Evolutionary conservation across 2,797 vertebrate species (phyloP).

Genomic region (Aselliscus stoliczkanus): DNA sequence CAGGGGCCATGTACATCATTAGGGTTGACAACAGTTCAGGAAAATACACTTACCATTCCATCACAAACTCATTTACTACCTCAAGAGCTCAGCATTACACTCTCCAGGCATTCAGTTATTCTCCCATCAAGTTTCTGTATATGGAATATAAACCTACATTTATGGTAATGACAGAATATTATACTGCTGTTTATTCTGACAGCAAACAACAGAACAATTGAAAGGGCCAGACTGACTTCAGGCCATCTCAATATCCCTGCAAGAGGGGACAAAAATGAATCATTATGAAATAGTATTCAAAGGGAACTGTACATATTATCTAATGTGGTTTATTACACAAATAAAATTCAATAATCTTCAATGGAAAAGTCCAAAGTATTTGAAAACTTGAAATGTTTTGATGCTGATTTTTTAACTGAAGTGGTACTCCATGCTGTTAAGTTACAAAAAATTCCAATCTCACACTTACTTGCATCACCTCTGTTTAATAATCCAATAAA

Average conservation of each 20-base stretch:
- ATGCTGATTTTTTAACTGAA: slow-evolving; percentile 20
- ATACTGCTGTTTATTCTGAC: neutral
- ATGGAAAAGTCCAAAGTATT: neutral
- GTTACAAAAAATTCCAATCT: slow-evolving; percentile 37
- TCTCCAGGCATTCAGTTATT: neutral
- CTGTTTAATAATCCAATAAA: slow-evolving; percentile 94
- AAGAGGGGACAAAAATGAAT: slow-evolving; percentile 30
- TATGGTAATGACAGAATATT: neutral
- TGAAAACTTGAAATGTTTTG: slow-evolving; percentile 41
- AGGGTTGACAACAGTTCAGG: neutral
- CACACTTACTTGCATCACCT: slow-evolving; percentile 77
- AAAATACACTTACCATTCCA: neutral
- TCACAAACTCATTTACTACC: neutral
- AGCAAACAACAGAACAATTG: neutral
- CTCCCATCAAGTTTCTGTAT: neutral
- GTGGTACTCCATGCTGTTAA: neutral
- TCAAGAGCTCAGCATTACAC: neutral
- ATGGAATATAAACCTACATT: neutral
- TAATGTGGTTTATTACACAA: slow-evolving; percentile 26
- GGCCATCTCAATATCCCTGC: slow-evolving; percentile 12
- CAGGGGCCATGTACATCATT: accelerated
- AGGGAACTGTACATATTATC: neutral
- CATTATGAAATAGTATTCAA: slow-evolving; percentile 25
- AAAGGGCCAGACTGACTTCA: neutral
- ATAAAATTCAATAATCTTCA: neutral